These are phyloP conservation scores for Apus apus DNA, from an alignment of 2,113 vertebrate genomes.

Conservation along the genomic window DNA sequence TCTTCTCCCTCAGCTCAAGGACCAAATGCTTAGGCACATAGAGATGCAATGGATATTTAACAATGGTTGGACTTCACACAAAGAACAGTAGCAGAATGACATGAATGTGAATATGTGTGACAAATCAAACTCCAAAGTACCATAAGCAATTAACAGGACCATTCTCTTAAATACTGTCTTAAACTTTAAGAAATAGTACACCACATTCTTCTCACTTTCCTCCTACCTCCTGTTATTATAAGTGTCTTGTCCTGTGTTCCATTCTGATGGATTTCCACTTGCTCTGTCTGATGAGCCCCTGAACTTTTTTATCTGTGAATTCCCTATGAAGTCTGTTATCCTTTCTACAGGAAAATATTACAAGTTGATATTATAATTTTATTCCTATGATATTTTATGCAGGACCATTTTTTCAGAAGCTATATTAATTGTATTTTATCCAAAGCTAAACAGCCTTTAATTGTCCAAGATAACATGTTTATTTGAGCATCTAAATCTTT, in stretches of 20 bases:
- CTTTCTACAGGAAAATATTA: not conserved
- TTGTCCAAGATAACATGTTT: not conserved
- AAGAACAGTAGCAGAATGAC: not conserved
- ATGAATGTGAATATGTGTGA: not conserved
- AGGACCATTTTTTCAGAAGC: not conserved
- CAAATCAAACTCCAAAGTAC: not conserved
- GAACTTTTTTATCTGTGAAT: not conserved
- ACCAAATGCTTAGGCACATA: not conserved
- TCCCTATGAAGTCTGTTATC: not conserved
- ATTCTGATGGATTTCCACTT: not conserved
- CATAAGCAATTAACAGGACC: not conserved
- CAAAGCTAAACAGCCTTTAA: not conserved
- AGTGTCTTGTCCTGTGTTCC: not conserved
- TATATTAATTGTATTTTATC: not conserved
- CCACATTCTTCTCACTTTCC: not conserved
- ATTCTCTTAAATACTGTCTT: not conserved
- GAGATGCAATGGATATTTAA: not conserved
- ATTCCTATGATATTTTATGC: not conserved
- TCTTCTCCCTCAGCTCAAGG: not conserved
- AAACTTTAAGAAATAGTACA: not conserved
- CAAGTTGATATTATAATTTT: not conserved
- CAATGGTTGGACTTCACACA: not conserved
- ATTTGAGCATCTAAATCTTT: not conserved
- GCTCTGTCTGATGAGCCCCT: not conserved
- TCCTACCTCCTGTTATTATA: not conserved